These are phyloP conservation scores for Conistra vaccinii DNA, from an alignment of 2,888 invertebrate species.

Conservation along the genomic window DNA sequence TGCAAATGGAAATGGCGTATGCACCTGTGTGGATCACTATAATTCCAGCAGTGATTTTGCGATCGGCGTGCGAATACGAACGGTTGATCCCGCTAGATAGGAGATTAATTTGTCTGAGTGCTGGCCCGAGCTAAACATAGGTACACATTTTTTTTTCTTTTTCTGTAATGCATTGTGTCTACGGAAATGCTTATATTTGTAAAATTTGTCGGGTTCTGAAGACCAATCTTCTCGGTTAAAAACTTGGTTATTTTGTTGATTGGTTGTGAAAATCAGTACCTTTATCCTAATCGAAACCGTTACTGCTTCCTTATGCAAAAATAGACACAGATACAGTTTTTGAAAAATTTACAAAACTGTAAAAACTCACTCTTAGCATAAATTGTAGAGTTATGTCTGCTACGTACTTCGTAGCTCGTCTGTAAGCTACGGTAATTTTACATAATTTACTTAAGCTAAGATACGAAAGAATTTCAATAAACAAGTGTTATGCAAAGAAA, in stretches of 20 bases:
- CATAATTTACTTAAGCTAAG: neutral
- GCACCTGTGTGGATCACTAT: constrained; percentile 67
- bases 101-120: constrained; percentile 81
- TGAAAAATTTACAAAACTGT: neutral
- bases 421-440: constrained; percentile 3
- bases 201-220: neutral
- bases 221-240: neutral
- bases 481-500: neutral
- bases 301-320: neutral
- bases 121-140: constrained; percentile 65
- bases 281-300: neutral
- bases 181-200: constrained; percentile 21
- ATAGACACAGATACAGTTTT: neutral
- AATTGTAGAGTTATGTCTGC: constrained; percentile 5
- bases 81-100: constrained; percentile 75
- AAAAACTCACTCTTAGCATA: constrained; percentile 9
- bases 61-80: constrained; percentile 71
- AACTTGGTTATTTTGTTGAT: neutral
- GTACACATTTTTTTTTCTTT: constrained; percentile 34
- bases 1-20: constrained; percentile 77
- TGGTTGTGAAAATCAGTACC: no score
- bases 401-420: constrained; percentile 3
- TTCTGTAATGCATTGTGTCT: constrained; percentile 38
- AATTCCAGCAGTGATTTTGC: constrained; percentile 75
- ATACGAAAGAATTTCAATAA: neutral